These are phyloP conservation scores for Odontomyia ornata DNA, from an alignment of 2,888 invertebrate genomes.

Conservation along the genomic window DNA sequence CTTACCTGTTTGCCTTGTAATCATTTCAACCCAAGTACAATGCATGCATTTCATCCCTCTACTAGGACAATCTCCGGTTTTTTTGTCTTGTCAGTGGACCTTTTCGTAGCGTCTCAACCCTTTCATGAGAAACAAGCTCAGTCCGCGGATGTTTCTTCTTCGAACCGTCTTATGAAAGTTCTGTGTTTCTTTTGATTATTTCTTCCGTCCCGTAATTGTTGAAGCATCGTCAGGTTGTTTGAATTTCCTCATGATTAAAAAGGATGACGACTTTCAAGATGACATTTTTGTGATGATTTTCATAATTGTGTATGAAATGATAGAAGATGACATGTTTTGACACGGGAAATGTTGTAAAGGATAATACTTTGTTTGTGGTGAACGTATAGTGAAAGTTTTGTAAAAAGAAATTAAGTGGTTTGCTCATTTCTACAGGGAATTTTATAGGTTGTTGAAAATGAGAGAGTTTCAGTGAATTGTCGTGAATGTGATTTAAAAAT, in stretches of 20 bases:
- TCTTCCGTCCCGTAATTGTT: slow-evolving; percentile 18
- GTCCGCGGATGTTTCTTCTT: not conserved
- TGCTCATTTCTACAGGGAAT: too few relatives aligned
- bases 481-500: too few relatives aligned
- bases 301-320: slow-evolving; percentile 23
- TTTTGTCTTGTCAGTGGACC: not conserved
- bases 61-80: not conserved
- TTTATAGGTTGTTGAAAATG: too few relatives aligned
- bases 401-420: not conserved
- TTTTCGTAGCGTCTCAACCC: slow-evolving; percentile 34
- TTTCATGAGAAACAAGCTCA: not conserved
- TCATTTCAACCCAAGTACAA: not conserved
- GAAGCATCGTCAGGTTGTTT: slow-evolving; percentile 36
- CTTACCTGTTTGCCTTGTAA: slow-evolving; percentile 20
- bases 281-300: slow-evolving; percentile 32
- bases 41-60: slow-evolving; percentile 21
- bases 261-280: slow-evolving; percentile 24
- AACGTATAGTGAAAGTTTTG: slow-evolving; percentile 39
- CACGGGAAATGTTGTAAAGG: slow-evolving; percentile 15
- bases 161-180: not conserved
- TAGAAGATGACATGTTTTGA: slow-evolving; percentile 40
- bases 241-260: slow-evolving; percentile 15
- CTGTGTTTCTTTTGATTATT: slow-evolving; percentile 7
- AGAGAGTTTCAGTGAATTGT: not conserved
- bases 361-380: not conserved